Conservation (phyloP, 2,888 invertebrate genomes). For the Trachelus iudaicus region DNA sequence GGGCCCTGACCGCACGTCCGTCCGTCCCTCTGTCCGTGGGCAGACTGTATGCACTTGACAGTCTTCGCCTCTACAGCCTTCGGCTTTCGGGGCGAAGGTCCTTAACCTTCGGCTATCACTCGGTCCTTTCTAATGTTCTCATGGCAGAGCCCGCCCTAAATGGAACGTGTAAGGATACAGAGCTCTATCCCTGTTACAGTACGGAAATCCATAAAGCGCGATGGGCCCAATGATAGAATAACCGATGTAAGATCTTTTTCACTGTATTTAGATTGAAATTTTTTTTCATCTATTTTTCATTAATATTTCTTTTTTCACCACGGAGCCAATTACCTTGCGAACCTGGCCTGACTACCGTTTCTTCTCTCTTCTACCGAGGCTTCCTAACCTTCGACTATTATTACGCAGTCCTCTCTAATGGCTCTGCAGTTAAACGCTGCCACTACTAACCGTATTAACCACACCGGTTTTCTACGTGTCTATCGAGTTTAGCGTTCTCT, state of each 20-base stretch:
- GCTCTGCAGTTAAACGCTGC: background rate
- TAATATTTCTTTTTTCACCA: background rate
- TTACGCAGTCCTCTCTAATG: background rate
- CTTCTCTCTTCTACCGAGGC: background rate
- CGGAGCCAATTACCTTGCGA: background rate
- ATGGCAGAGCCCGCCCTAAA: background rate
- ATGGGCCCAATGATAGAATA: background rate
- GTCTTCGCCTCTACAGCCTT: constrained; percentile 30
- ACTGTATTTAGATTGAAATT: background rate
- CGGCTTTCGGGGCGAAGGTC: constrained; percentile 32
- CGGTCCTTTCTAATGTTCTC: constrained; percentile 45
- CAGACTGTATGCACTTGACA: constrained; percentile 31
- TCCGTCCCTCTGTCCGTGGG: constrained; percentile 18
- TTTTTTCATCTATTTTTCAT: background rate
- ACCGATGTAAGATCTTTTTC: background rate
- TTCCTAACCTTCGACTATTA: background rate
- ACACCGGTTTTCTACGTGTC: background rate
- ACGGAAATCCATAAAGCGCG: background rate
- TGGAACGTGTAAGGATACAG: background rate
- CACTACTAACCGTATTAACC: background rate
- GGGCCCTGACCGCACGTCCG: constrained; percentile 29
- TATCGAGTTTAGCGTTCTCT: background rate
- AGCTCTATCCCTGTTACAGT: background rate
- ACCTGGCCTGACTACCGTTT: background rate
- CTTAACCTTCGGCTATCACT: constrained; percentile 50